Percentiles rank a stretch among this genome's conserved stretches.
Evolutionary conservation across 2,113 vertebrate genomes (phyloP).

Genomic region (Heterotis niloticus): DNA sequence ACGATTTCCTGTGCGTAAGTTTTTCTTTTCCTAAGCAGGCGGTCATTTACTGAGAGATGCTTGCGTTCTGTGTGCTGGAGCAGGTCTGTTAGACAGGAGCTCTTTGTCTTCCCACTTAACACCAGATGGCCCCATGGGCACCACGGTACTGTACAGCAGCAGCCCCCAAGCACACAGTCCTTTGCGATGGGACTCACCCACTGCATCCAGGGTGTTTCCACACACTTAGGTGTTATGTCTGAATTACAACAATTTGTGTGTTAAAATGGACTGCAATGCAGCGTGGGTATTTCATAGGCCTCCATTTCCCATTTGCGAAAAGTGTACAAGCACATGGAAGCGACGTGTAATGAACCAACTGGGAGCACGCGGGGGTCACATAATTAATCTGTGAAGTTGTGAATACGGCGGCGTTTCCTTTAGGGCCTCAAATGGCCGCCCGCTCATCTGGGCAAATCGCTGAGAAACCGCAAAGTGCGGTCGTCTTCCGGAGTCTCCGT

Average conservation of each 20-base stretch:
- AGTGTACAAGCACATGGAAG: neutral
- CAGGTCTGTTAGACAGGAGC: neutral
- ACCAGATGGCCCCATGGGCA: conserved; percentile 27
- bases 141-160: conserved; percentile 41
- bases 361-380: neutral
- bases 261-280: too few relatives aligned
- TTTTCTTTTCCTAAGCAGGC: too few relatives aligned
- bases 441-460: conserved; percentile 52
- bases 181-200: too few relatives aligned
- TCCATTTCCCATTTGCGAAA: neutral
- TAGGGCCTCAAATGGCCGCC: conserved; percentile 61
- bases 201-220: too few relatives aligned
- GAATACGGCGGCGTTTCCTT: conserved; percentile 32
- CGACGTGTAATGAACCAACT: neutral
- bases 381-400: neutral
- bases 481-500: conserved; percentile 21
- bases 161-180: too few relatives aligned
- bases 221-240: too few relatives aligned
- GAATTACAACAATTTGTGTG: too few relatives aligned
- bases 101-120: neutral
- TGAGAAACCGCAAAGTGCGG: neutral
- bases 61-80: neutral
- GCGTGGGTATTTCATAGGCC: too few relatives aligned
- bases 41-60: neutral
- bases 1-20: too few relatives aligned